Base-by-base conservation (phyloP, 2,888 invertebrate species). In the Caenorhabditis imperialis region DNA sequence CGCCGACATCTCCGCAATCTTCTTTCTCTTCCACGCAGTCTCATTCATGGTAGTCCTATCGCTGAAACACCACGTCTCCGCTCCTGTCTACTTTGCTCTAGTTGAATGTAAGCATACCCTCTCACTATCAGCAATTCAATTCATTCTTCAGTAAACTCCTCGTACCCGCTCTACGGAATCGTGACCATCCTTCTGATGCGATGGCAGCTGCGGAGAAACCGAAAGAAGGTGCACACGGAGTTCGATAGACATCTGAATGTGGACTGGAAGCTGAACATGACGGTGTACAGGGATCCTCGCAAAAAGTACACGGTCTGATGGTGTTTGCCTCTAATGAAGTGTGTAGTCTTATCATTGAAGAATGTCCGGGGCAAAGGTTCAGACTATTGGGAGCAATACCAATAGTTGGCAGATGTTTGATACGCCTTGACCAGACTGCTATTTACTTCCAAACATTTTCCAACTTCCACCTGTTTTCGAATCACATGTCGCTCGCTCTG, bases 121-220 rank as follows among this genome's bases (percentile, higher is more conserved):
- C 44, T 44, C 12, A 3, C 10, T 42, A n/a, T n/a, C n/a, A n/a
- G n/a, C n/a, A n/a, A n/a, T n/a, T n/a, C n/a, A n/a, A n/a, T n/a
- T n/a, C n/a, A n/a, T n/a, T n/a, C n/a, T 55, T 25, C 47, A 57
- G 57, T 57, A 14, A 57, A 57, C 47, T 57, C 57, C 8, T 57
- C 47, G n/a, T 47, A 57, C 37, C 57, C 57, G 4, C 45, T 57
- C 12, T 47, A 47, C 47, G 57, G 57, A n/a, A 35, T 57, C 8
- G 16, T 47, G 4, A 47, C 57, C 2, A 57, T 57, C 10, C 16
- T 60, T 23, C 37, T 48, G 8, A 60, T 60, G 48, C 14, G 16
- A 8, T 23, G 40, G 37, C 23, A 40, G 38, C 40, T 60, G 7
- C 23, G 40, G n/a, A 60, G 40, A 2, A 60, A 50, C 33, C 40